phyloP scores from a whole-genome alignment of 2,888 invertebrate species.

The Lasioglossum pauxillum region DNA sequence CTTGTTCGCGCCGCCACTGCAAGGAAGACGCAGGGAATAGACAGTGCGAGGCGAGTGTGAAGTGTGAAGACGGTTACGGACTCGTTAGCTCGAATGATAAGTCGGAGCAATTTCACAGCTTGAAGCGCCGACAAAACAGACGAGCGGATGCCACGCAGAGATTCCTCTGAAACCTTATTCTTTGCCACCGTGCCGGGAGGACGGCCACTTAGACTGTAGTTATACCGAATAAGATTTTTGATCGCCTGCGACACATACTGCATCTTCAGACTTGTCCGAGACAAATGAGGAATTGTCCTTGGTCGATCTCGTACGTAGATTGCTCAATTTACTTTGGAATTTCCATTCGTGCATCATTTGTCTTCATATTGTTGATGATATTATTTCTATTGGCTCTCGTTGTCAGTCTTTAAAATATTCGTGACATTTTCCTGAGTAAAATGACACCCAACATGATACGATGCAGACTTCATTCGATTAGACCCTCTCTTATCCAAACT shows the following conservation, averaged over 20 bases:
- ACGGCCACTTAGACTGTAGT: conserved; percentile 48
- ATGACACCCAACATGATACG: background rate
- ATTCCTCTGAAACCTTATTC: conserved; percentile 63
- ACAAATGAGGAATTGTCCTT: background rate
- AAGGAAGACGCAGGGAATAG: conserved; percentile 67
- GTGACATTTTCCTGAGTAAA: background rate
- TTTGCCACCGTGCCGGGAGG: conserved; percentile 52
- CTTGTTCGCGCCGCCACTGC: conserved; percentile 68
- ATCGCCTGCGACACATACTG: background rate
- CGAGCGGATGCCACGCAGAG: conserved; percentile 61
- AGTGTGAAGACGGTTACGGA: conserved; percentile 80
- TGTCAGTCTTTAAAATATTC: background rate
- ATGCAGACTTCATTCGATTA: no score
- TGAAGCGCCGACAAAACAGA: conserved; percentile 76
- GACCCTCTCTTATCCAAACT: no score
- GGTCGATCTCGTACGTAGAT: background rate
- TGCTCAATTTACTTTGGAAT: background rate
- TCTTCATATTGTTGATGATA: background rate
- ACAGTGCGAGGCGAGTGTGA: conserved; percentile 73
- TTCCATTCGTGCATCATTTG: background rate
- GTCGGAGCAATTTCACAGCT: conserved; percentile 82
- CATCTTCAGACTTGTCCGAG: background rate
- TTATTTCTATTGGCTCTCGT: background rate
- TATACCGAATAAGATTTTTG: background rate
- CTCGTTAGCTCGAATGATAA: conserved; percentile 84